A percentile compares a stretch with the other conserved stretches of the same genome.
Evolutionary conservation across 92 coral and sea anemone species (phyloP).

Genomic region (Phenganax subtilis): DNA sequence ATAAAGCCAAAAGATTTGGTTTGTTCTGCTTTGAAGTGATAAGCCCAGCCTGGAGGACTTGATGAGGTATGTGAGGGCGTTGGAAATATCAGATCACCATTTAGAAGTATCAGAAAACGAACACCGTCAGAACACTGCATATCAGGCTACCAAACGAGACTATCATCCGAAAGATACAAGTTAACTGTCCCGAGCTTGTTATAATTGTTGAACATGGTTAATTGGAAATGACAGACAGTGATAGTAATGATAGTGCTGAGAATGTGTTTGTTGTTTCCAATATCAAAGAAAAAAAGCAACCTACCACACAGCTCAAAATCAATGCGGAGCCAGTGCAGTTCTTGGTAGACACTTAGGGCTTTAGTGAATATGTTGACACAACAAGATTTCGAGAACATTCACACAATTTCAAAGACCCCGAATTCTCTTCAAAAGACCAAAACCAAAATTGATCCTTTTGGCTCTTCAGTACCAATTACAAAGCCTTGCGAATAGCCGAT

Average conservation of each 20-base stretch:
- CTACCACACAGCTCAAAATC: conserved; percentile 14
- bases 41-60: neutral
- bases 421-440: conserved; percentile 15
- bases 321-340: conserved; percentile 12
- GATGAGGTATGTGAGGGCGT: conserved; percentile 16
- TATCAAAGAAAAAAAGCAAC: conserved; percentile 8
- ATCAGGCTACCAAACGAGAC: neutral
- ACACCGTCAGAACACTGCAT: conserved; percentile 15
- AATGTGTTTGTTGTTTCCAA: conserved; percentile 31
- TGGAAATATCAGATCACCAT: conserved; percentile 41
- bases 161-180: neutral
- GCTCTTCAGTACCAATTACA: too few species aligned
- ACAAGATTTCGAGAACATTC: conserved; percentile 5
- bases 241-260: conserved; percentile 3
- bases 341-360: conserved; percentile 38
- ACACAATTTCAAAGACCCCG: neutral
- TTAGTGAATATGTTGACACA: conserved; percentile 34
- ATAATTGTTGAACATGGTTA: neutral
- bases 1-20: too few species aligned
- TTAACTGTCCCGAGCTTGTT: conserved; percentile 5
- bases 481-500: too few species aligned
- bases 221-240: neutral
- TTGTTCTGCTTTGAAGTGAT: neutral
- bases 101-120: conserved; percentile 23
- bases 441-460: neutral